Percentiles rank a stretch among this genome's conserved stretches.
phyloP scores from a whole-genome alignment of 2,797 vertebrate genomes.

The Allobates femoralis region DNA sequence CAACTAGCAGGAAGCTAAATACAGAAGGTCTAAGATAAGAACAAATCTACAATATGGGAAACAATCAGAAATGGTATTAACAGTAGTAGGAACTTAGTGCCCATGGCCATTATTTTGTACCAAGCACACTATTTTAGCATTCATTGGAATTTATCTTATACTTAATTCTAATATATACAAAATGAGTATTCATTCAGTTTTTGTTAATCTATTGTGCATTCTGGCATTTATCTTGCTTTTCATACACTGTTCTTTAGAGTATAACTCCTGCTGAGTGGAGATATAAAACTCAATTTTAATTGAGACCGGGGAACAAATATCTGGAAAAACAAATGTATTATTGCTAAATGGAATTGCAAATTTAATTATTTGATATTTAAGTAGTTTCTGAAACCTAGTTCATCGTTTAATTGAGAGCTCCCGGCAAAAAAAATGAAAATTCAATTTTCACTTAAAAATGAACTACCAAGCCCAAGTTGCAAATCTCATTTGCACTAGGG shows the following conservation, averaged over 20 bases:
- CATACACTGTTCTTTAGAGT: background rate
- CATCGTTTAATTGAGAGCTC: background rate
- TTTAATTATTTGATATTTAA: background rate
- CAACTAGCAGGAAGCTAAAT: background rate
- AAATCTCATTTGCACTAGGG: background rate
- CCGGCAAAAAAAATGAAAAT: background rate
- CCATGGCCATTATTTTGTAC: background rate
- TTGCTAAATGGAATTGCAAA: constrained; percentile 5
- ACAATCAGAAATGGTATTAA: background rate
- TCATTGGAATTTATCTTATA: background rate
- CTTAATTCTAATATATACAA: background rate
- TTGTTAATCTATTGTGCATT: background rate
- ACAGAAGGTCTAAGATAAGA: background rate
- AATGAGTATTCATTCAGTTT: background rate
- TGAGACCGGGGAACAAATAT: background rate
- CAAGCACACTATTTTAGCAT: background rate
- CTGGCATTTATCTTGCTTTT: background rate
- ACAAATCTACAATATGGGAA: background rate
- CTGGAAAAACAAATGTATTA: constrained; percentile 3
- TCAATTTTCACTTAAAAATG: background rate
- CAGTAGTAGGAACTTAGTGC: background rate
- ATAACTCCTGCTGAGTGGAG: background rate
- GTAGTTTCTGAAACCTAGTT: background rate
- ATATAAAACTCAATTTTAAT: constrained; percentile 17
- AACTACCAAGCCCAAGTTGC: background rate